These are phyloP conservation scores for Peromyscus aztecus DNA, from an alignment of 2,797 vertebrate species.

Conservation along the genomic window DNA sequence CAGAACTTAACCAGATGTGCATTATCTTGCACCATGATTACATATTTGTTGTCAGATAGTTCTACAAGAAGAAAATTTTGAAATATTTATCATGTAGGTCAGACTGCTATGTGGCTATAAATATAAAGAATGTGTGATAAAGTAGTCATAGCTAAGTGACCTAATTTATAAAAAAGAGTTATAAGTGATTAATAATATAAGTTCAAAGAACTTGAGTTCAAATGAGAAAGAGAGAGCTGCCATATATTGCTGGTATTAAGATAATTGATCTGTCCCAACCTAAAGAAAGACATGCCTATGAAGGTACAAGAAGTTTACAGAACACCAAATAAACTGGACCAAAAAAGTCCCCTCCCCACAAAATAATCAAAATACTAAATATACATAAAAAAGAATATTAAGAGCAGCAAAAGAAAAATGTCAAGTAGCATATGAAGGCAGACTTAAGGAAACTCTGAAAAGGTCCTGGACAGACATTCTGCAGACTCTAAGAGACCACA, in stretches of 20 bases:
- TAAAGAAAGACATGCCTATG: too few relatives aligned
- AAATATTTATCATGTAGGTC: background rate
- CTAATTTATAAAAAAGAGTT: background rate
- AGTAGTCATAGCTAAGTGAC: background rate
- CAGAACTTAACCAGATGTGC: background rate
- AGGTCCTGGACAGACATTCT: too few relatives aligned
- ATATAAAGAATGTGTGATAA: background rate
- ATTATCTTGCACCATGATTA: background rate
- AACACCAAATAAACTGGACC: too few relatives aligned
- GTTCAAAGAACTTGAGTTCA: background rate
- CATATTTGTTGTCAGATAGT: background rate
- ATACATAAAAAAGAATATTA: too few relatives aligned
- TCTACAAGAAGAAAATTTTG: background rate
- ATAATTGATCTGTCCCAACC: background rate
- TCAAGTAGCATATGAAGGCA: too few relatives aligned
- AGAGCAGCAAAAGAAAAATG: too few relatives aligned
- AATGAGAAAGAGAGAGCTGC: background rate
- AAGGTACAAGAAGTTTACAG: too few relatives aligned
- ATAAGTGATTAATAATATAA: background rate
- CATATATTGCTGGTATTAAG: background rate
- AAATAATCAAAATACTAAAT: too few relatives aligned
- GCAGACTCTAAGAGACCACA: too few relatives aligned
- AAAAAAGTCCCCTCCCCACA: too few relatives aligned
- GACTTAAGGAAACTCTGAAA: too few relatives aligned
- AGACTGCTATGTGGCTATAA: background rate